Base-by-base conservation (phyloP, 2,797 vertebrate species). In the Coranthus polyacanthus region DNA sequence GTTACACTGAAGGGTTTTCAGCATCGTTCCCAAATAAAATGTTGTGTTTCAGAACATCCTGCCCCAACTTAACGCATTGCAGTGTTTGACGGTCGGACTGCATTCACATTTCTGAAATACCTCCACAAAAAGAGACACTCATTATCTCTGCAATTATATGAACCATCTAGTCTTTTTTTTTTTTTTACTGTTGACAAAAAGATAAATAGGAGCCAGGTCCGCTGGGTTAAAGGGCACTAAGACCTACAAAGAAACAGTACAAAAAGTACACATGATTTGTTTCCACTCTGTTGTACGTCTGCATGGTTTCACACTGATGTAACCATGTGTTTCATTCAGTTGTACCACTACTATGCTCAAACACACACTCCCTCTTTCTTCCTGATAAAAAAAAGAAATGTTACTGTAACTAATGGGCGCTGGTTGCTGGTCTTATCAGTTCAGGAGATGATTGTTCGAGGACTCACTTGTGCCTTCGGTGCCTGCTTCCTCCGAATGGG, bases 281-380 rank as follows among this genome's bases (percentile, higher is more conserved):
- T 68, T 43, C 34, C n/a, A 13, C 34, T 69, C 3, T 12, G 2
- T 16, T 32, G 12, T 7, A 22, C 50, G 41, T 24, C 44, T 64
- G 66, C 56, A 39, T 64, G 73, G 52, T 46, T 67, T 61, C 50
- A 59, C 76, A 15, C 56, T 63, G 55, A 64, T 46, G 21, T 65
- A 72, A 52, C 60, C 65, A 73, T 69, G 63, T 75, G 78, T 62
- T 81, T 55, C 51, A 68, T 73, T 78, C 78, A 83, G 70, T 68
- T 83, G 78, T 78, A 47, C 43, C 41, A 67, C 32, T 22, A 36
- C 32, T 24, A 45, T 18, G 3, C 29, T 6, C n/a, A 3, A 6
- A 38, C 44, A 47, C 61, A 39, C 49, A 37, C 1, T 18, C 62
- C 9, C 37, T 45, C 29, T 18, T 13, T 37, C 20, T 44, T 13